Evolutionary conservation across 2,888 invertebrate genomes (phyloP).

Genomic region (Cristatella mucedo): DNA sequence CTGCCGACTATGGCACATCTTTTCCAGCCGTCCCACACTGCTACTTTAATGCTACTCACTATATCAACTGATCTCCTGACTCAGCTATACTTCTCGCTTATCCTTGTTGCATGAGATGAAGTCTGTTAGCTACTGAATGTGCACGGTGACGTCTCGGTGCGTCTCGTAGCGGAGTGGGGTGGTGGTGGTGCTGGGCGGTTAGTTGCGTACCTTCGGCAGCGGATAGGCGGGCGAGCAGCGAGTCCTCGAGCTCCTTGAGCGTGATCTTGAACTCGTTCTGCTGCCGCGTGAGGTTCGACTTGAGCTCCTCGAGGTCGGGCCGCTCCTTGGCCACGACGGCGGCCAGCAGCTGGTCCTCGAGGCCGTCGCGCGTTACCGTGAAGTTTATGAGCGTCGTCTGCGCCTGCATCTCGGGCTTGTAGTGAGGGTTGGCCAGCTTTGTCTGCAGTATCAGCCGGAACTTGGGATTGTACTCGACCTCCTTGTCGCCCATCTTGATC

Average conservation of each 20-base stretch:
- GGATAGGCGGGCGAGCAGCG: constrained; percentile 69
- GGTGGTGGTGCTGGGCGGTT: too few relatives aligned
- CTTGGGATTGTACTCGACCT: constrained; percentile 73
- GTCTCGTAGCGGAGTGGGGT: too few relatives aligned
- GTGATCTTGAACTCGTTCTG: constrained; percentile 94
- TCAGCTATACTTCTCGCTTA: too few relatives aligned
- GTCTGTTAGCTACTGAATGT: too few relatives aligned
- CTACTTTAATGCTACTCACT: too few relatives aligned
- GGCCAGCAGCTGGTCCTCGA: constrained; percentile 84
- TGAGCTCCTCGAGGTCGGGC: constrained; percentile 82
- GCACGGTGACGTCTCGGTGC: too few relatives aligned
- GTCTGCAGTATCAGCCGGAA: constrained; percentile 81
- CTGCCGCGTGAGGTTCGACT: constrained; percentile 82
- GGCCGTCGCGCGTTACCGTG: constrained; percentile 83
- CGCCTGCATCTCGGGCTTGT: constrained; percentile 95
- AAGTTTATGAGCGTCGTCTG: constrained; percentile 92
- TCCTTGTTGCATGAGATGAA: too few relatives aligned
- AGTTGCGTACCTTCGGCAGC: constrained; percentile 80
- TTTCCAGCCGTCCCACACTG: too few relatives aligned
- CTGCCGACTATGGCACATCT: too few relatives aligned
- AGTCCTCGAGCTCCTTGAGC: constrained; percentile 77
- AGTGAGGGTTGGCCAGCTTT: constrained; percentile 89
- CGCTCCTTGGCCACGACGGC: constrained; percentile 92
- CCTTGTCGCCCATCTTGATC: constrained; percentile 89
- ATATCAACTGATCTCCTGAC: too few relatives aligned